A percentile compares a stretch with the other conserved stretches of the same genome.
phyloP scores from a whole-genome alignment of 2,113 vertebrate genomes.

The Myrmecobius fasciatus region DNA sequence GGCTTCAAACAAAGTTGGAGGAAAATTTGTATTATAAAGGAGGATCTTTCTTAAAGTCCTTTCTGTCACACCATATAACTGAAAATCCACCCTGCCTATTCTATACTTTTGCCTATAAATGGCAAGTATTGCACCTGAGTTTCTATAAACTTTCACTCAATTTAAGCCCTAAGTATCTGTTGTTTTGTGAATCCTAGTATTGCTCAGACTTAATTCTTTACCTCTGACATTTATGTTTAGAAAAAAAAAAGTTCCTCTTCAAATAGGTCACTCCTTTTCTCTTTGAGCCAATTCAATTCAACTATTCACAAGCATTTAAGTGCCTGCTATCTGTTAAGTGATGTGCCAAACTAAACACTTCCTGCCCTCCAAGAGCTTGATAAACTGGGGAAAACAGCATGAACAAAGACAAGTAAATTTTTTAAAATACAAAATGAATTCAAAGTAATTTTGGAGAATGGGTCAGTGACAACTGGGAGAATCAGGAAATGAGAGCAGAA shows the following conservation, averaged over 20 bases:
- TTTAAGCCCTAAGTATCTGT: neutral
- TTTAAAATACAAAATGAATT: too few relatives aligned
- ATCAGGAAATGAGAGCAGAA: too few relatives aligned
- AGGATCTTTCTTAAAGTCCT: neutral
- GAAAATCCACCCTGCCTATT: neutral
- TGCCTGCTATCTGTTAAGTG: too few relatives aligned
- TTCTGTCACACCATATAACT: too few relatives aligned
- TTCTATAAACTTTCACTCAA: neutral
- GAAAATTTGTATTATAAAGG: neutral
- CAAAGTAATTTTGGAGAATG: too few relatives aligned
- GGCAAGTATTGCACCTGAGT: neutral
- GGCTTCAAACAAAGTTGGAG: neutral
- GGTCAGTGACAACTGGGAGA: too few relatives aligned
- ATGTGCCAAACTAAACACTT: too few relatives aligned
- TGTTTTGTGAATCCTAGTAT: too few relatives aligned
- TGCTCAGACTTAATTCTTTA: neutral
- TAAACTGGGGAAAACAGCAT: too few relatives aligned
- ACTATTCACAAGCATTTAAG: too few relatives aligned
- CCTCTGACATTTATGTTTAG: neutral
- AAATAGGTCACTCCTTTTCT: neutral
- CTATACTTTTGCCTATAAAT: neutral
- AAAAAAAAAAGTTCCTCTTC: neutral
- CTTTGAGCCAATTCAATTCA: neutral
- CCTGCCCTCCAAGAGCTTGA: too few relatives aligned
- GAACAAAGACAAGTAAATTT: too few relatives aligned